These are phyloP conservation scores for Hirtodrosophila cameraria DNA, from an alignment of 2,888 invertebrate species.

Conservation along the genomic window DNA sequence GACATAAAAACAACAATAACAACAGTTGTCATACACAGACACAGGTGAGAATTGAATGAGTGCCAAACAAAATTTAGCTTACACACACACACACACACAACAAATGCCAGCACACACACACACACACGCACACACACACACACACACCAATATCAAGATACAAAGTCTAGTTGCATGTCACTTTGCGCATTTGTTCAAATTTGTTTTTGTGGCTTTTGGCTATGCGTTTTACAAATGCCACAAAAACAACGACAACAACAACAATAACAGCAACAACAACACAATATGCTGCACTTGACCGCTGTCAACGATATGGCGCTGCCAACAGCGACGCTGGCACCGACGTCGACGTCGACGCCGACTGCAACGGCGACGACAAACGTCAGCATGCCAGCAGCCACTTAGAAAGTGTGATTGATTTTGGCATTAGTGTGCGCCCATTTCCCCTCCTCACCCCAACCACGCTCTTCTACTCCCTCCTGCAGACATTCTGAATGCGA, in stretches of 20 bases:
- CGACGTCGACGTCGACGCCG: conserved; percentile 10
- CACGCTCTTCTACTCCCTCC: too few relatives aligned
- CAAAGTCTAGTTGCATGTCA: conserved; percentile 47
- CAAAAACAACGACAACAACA: conserved; percentile 1
- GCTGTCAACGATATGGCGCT: conserved; percentile 37
- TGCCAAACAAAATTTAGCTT: conserved; percentile 7
- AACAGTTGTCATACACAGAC: too few relatives aligned
- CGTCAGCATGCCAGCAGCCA: conserved; percentile 40
- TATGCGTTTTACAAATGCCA: conserved; percentile 25
- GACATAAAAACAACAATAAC: too few relatives aligned
- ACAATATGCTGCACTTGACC: conserved; percentile 33
- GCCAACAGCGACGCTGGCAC: conserved; percentile 11
- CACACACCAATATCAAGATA: not conserved
- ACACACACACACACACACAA: not conserved
- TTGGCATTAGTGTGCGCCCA: conserved; percentile 75
- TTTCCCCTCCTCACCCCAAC: conserved; percentile 66
- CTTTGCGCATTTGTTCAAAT: conserved; percentile 48
- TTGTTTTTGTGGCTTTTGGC: conserved; percentile 44
- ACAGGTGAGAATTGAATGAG: too few relatives aligned
- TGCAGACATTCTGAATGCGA: conserved; percentile 71
- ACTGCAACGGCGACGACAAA: conserved; percentile 7
- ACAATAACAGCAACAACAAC: not conserved
- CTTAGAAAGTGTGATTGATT: conserved; percentile 82
- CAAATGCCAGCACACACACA: conserved; percentile 9
- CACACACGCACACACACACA: conserved; percentile 2